phyloP scores from a whole-genome alignment of 2,113 vertebrate genomes.

The Poecile atricapillus region DNA sequence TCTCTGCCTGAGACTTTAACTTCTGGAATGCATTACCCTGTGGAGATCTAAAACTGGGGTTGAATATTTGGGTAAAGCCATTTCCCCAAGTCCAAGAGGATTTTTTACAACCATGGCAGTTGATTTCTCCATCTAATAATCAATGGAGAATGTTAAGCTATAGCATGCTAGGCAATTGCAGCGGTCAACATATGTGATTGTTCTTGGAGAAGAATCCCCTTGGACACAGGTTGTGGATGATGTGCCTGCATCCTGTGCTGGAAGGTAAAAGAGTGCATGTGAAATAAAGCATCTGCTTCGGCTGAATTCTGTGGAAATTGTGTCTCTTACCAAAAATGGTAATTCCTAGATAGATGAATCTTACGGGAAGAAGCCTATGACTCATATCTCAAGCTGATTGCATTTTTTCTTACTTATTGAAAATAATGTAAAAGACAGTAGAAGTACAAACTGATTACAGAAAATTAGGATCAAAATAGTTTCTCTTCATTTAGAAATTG shows the following conservation, averaged over 20 bases:
- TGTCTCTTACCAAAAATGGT: slow-evolving; percentile 46
- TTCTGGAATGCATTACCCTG: slow-evolving; percentile 17
- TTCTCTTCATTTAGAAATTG: neutral
- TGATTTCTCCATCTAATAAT: neutral
- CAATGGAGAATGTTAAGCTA: neutral
- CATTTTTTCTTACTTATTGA: neutral
- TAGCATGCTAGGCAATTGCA: neutral
- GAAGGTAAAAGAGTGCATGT: neutral
- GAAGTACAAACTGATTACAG: neutral
- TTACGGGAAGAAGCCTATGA: neutral
- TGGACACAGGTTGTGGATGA: neutral
- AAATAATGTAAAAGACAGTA: neutral
- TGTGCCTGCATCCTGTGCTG: neutral
- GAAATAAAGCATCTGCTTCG: slow-evolving; percentile 21
- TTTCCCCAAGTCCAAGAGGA: slow-evolving; percentile 29
- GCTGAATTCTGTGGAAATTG: neutral
- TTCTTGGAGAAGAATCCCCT: neutral
- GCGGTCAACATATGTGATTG: neutral
- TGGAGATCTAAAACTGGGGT: neutral
- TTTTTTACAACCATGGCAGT: neutral
- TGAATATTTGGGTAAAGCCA: neutral
- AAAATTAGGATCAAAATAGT: neutral
- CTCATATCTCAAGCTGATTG: slow-evolving; percentile 11
- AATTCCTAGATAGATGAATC: neutral
- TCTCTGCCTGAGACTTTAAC: slow-evolving; percentile 35